Evolutionary conservation across 2,888 invertebrate species (phyloP).

Genomic region (Callinectes sapidus): DNA sequence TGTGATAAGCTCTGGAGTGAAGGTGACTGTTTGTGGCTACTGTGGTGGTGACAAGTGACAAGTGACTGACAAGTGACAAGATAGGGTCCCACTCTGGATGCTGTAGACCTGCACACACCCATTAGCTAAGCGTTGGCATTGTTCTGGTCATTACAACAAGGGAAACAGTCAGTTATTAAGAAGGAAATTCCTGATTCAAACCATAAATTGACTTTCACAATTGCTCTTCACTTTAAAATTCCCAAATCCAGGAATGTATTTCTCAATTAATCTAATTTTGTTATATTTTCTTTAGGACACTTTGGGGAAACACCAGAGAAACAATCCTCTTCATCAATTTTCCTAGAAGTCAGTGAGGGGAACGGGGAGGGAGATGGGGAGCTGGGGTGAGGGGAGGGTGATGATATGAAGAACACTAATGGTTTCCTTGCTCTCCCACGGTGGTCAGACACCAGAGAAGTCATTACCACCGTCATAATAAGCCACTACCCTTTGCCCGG

Average conservation of each 20-base stretch:
- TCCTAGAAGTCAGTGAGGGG: background rate
- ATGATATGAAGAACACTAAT: slow-evolving; percentile 36
- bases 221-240: background rate
- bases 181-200: background rate
- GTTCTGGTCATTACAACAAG: background rate
- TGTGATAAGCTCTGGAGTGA: background rate
- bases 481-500: slow-evolving; percentile 59
- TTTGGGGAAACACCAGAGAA: slow-evolving; percentile 9
- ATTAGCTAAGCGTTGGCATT: background rate
- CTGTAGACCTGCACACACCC: background rate
- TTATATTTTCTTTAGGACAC: background rate
- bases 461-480: slow-evolving; percentile 23
- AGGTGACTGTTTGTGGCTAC: background rate
- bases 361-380: background rate
- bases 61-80: background rate
- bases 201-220: background rate
- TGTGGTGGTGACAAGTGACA: background rate
- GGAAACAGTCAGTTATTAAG: background rate
- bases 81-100: background rate
- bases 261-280: background rate
- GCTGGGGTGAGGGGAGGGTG: background rate
- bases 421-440: slow-evolving; percentile 40
- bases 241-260: background rate
- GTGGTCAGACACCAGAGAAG: background rate
- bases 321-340: background rate